Evolutionary conservation across 2,113 vertebrate genomes (phyloP), one percentile per base, ranked within the genome.

Genomic region (Fulica atra): DNA sequence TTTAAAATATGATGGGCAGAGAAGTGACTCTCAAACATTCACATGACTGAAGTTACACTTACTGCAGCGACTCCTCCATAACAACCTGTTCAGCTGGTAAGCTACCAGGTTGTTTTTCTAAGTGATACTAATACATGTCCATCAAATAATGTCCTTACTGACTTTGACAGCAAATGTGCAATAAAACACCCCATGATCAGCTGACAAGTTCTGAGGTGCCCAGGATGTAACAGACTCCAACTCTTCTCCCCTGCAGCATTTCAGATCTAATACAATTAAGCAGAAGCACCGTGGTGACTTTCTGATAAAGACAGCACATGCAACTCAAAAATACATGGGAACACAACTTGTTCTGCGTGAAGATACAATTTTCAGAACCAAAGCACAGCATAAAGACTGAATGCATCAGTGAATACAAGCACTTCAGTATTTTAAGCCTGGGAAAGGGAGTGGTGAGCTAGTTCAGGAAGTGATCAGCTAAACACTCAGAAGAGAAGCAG

Each of bases 91-190:
- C 64, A 89, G 57, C 53, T 64, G 70, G 48, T n/a, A 63, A 59
- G n/a, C 72, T 53, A 82, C 56, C 74, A 79, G 64, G 29, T 73
- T 64, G 65, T 90, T 92, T 74, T 73, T 78, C 59, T 82, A 69
- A 80, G 57, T 70, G 56, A 13, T n/a, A 66, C 56, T 81, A 83
- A 83, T 65, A 83, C 24, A 40, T 24, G 35, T 56, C 83, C 57
- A 46, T 65, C 78, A 84, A 44, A 74, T 42, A 17, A 42, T 60
- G 61, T 60, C 44, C 82, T 69, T 48, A 64, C 12, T 4, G 7
- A 46, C 56, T 69, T 31, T 50, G 48, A 70, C 31, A 80, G 28
- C 35, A 76, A 87, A 78, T 25, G 26, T 48, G 29, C 38, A 53
- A 40, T 70, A 60, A 56, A 81, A 35, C 48, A 91, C 16, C 26